Evolutionary conservation across 92 coral and sea anemone genomes (phyloP), one percentile per base, ranked within the genome.

Genomic region (Anthopleura xanthogrammica): DNA sequence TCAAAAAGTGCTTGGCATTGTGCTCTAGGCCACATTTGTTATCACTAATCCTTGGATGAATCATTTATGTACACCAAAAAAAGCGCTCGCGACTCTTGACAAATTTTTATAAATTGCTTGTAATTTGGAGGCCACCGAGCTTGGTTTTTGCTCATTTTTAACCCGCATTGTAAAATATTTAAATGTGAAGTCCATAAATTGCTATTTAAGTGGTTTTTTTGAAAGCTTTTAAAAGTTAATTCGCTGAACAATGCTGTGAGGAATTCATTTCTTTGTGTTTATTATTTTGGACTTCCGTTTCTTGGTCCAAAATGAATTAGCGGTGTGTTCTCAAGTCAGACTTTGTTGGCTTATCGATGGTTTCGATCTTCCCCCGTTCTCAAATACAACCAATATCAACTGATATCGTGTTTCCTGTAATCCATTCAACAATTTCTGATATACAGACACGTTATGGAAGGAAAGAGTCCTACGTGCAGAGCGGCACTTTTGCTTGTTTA

Each of bases 361-460:
- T 54, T 54, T 13, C 58, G 58, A 54, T 54, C 58, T 54, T 54
- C 9, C 9, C 50, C 50, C 50, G 50, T 64, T 9, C 72, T 5
- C 72, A 64, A 64, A 64, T 20, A 64, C 72, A 68, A n/a, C 24
- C 13, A 13, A 68, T 36, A 68, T 68, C 14, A 24, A 7, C 16
- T 8, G 13, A 54, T 68, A 68, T 68, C 74, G 16, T n/a, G 42
- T 68, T 68, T 13, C 74, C 17, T 68, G 46, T 68, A 70, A 64
- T 81, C 60, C 78, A 11, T 43, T 23, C 43, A 60, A 20, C 2
- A 22, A 36, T 41, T 24, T 24, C 58, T 24, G 84, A 41, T 62
- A 74, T n/a, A 76, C 20, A 68, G 74, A 41, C 84, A 81, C 42
- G 84, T 56, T 58, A 29, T 46, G 17, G 36, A 12, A 81, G 83